Percentiles rank a stretch among this genome's conserved stretches.
phyloP scores from a whole-genome alignment of 2,113 vertebrate species.

The Takifugu flavidus region DNA sequence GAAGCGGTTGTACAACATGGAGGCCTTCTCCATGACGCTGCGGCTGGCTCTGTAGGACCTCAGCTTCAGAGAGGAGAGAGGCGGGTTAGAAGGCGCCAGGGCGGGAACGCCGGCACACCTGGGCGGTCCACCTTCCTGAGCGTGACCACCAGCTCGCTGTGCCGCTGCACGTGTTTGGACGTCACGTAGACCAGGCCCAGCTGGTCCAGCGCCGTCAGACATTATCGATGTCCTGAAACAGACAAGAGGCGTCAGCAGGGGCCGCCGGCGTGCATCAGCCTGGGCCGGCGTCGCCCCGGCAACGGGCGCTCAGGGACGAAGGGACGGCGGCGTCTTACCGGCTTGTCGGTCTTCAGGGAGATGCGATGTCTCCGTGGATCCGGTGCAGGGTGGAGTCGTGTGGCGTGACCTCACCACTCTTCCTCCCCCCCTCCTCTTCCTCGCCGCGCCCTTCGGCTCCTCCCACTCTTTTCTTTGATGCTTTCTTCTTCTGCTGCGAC shows the following conservation, averaged over 20 bases:
- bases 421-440: slow-evolving; percentile 2
- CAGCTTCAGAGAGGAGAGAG: slow-evolving; percentile 68
- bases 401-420: slow-evolving; percentile 36
- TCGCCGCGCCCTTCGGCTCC: not conserved
- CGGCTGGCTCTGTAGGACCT: slow-evolving; percentile 87
- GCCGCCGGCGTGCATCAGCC: too few species aligned
- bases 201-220: slow-evolving; percentile 89
- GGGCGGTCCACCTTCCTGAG: slow-evolving; percentile 82
- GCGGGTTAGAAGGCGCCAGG: too few species aligned
- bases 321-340: slow-evolving; percentile 74
- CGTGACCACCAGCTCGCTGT: slow-evolving; percentile 90
- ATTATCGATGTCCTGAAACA: slow-evolving; percentile 84
- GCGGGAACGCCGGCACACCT: too few species aligned
- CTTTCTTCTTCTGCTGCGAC: not conserved
- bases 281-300: not conserved
- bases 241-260: too few species aligned
- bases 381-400: slow-evolving; percentile 89
- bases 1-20: slow-evolving; percentile 96
- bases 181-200: slow-evolving; percentile 88
- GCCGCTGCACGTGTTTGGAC: slow-evolving; percentile 91
- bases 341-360: slow-evolving; percentile 89
- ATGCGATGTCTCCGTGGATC: slow-evolving; percentile 94
- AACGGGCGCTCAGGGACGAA: not conserved
- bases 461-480: not conserved
- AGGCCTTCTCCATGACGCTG: slow-evolving; percentile 93